Conservation (phyloP, 2,888 invertebrate genomes). For the Leptopterna dolabrata region DNA sequence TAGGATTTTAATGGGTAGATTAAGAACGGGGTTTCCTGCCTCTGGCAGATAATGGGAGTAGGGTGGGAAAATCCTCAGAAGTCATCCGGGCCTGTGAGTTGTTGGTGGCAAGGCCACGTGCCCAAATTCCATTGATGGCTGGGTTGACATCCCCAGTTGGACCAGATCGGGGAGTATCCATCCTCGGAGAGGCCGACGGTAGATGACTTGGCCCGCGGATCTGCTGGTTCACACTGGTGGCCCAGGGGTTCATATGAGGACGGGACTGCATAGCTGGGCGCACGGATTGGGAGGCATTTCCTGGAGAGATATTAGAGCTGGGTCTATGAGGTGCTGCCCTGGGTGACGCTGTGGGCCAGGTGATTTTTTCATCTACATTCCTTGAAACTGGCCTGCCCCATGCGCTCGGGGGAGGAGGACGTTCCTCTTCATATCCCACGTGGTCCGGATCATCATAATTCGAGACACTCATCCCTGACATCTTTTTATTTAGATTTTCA, state of each 20-base stretch:
- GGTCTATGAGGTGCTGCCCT: background rate
- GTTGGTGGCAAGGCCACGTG: background rate
- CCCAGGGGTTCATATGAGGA: background rate
- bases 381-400: background rate
- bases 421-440: background rate
- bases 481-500: background rate
- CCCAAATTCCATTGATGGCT: background rate
- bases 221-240: background rate
- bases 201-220: background rate
- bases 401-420: background rate
- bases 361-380: background rate
- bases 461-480: background rate
- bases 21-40: background rate
- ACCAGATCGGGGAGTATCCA: background rate
- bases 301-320: background rate
- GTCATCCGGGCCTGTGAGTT: background rate
- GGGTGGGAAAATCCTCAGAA: background rate
- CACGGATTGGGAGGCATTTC: background rate
- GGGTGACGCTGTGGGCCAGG: background rate
- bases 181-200: background rate
- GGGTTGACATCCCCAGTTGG: background rate
- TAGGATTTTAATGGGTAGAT: background rate
- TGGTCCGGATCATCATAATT: background rate
- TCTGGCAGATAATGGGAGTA: background rate
- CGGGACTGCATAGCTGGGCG: background rate